Base-by-base conservation (phyloP, 2,888 invertebrate genomes). In the Athalia rosae region DNA sequence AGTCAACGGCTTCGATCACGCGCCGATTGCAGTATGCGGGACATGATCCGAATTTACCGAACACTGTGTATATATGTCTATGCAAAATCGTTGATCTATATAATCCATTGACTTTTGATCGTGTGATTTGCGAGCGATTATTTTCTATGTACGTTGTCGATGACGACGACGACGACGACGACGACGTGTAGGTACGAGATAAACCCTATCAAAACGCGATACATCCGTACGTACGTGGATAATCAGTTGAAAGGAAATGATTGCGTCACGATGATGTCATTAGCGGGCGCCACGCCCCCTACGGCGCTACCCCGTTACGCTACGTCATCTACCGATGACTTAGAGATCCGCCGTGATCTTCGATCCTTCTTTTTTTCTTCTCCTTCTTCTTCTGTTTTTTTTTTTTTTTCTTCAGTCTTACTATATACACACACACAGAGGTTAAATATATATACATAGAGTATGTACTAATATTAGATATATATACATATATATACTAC, bases 211-310 rank as follows among this genome's bases (percentile, higher is more conserved):
- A 41, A 67, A 53, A 67, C 9, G 67, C 67, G 45, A 71, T 45
- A 45, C 50, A 56, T 43, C 43, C 15, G 56, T 43, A 43, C 15
- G 56, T 41, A 56, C 43, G 56, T 41, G 56, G 58, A 71, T 78
- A 59, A 77, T 67, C 63, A 77, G 80, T 81, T 81, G 84, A 84
- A 84, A 85, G 84, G 84, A 88, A 88, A 87, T 81, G 85, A 87
- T 88, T 87, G 83, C 87, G 88, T 87, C 88, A 88, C 87, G 87
- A 87, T 85, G 86, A 87, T 87, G 85, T 88, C 86, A 88, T 88
- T 88, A 88, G 86, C 82, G 79, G 78, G 81, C 79, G 81, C 85
- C 86, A 84, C 85, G 85, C 85, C 87, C 86, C 85, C 84, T 84
- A 85, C 80, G 84, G 85, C 81, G 85, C 86, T 87, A 87, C 87